phyloP scores from a whole-genome alignment of 2,888 invertebrate species.

The Drosophila acutilabella region DNA sequence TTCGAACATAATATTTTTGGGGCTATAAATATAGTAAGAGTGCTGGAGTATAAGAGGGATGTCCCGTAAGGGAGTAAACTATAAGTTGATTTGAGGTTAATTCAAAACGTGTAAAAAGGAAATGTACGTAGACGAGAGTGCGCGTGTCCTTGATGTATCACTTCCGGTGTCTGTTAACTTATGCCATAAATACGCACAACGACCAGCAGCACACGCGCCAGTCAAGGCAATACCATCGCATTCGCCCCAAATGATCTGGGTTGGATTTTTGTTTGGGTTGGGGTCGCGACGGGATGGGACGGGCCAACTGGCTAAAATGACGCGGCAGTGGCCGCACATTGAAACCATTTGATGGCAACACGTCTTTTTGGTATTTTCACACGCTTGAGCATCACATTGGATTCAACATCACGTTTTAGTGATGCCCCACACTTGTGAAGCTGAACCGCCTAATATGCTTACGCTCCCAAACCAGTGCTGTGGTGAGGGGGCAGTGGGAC shows the following conservation, averaged over 20 bases:
- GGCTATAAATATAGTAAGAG: background rate
- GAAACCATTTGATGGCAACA: conserved; percentile 80
- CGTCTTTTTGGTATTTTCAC: conserved; percentile 85
- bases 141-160: conserved; percentile 79
- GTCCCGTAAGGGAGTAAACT: conserved; percentile 13
- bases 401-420: conserved; percentile 84
- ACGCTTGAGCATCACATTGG: conserved; percentile 85
- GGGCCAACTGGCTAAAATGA: conserved; percentile 48
- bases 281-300: background rate
- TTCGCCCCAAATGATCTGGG: conserved; percentile 5
- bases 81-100: conserved; percentile 67
- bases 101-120: conserved; percentile 64
- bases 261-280: background rate
- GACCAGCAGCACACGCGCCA: conserved; percentile 68
- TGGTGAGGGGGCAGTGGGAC: background rate
- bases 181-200: conserved; percentile 73
- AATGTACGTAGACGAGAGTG: conserved; percentile 30
- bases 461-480: conserved; percentile 31
- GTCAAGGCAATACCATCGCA: conserved; percentile 29
- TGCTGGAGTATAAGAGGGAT: background rate
- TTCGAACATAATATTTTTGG: background rate
- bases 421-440: conserved; percentile 46
- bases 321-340: conserved; percentile 55
- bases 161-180: conserved; percentile 80
- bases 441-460: conserved; percentile 74